Base-by-base conservation (phyloP, 2,888 invertebrate species). In the Microplitis manilae region DNA sequence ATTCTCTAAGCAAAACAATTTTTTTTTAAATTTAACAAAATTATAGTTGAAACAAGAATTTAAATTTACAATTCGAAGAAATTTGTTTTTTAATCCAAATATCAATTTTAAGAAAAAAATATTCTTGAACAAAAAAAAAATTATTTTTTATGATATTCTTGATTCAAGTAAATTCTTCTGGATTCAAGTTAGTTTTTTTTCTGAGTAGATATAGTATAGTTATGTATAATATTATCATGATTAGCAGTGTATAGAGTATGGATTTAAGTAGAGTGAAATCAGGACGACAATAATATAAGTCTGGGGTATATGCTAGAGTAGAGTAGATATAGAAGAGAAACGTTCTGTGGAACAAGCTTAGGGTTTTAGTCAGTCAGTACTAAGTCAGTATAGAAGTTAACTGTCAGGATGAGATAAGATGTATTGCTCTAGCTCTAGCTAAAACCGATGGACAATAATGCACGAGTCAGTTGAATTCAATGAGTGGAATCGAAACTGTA, bases 301-400 rank as follows among this genome's bases (percentile, higher is more conserved):
- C 50, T 50, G 13, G 38, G 8, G 50, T 61, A 13, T 64, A 39
- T 65, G 50, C 74, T 78, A 69, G 77, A 75, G 68, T 76, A 71
- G 72, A 65, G 20, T 68, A 40, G 59, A 30, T 38, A 71, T 61
- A 61, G 50, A 41, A 40, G 61, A 75, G 73, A 65, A 74, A 78
- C 72, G 77, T 75, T 60, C 78, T 78, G 78, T 77, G 78, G 77
- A 80, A 80, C 78, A 69, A 78, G 80, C 80, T 78, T 75, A 75
- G 71, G 69, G 75, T 40, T 75, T 78, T 78, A 80, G 76, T 72
- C 78, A 30, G 30, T 61, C 76, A 71, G 59, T 4, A 17, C 30
- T 9, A 71, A 61, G 38, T 71, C 62, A 61, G 64, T 20, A 17
- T 72, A 64, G 64, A 64, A 72, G 64, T 40, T 41, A 64, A 41